phyloP scores from a whole-genome alignment of 1,140 invertebrate genomes.

The Drosophila bocqueti region DNA sequence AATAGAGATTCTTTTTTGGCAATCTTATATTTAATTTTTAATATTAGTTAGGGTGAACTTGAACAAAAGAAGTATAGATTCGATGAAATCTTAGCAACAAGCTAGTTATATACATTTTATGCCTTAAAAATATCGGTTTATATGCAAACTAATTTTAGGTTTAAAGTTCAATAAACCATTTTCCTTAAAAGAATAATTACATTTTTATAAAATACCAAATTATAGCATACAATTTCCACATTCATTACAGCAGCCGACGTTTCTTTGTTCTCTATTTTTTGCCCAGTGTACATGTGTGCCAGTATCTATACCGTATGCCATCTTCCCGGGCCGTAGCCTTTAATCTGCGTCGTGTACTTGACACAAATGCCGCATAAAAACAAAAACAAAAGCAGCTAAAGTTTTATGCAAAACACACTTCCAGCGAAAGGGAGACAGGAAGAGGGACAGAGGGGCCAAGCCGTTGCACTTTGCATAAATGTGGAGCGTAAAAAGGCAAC shows the following conservation, averaged over 20 bases:
- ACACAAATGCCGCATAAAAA: conserved; percentile 78
- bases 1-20: too few species aligned
- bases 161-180: too few species aligned
- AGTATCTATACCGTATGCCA: conserved; percentile 53
- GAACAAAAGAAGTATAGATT: too few species aligned
- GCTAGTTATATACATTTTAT: neutral
- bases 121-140: neutral
- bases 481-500: conserved; percentile 61
- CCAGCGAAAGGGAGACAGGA: neutral
- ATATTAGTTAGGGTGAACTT: neutral
- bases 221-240: neutral
- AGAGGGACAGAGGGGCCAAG: conserved; percentile 8
- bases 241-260: neutral
- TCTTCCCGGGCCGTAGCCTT: conserved; percentile 75
- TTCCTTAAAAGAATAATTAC: neutral
- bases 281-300: conserved; percentile 23
- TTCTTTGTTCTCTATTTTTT: neutral
- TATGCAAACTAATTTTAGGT: neutral
- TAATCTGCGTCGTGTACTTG: conserved; percentile 82
- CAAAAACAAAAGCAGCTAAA: conserved; percentile 62
- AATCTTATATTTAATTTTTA: neutral
- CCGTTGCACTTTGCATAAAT: conserved; percentile 69
- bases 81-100: neutral
- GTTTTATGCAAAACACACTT: conserved; percentile 65
- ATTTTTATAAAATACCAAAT: neutral